These are phyloP conservation scores for Limnephilus rhombicus DNA, from an alignment of 2,888 invertebrate species.

Conservation along the genomic window DNA sequence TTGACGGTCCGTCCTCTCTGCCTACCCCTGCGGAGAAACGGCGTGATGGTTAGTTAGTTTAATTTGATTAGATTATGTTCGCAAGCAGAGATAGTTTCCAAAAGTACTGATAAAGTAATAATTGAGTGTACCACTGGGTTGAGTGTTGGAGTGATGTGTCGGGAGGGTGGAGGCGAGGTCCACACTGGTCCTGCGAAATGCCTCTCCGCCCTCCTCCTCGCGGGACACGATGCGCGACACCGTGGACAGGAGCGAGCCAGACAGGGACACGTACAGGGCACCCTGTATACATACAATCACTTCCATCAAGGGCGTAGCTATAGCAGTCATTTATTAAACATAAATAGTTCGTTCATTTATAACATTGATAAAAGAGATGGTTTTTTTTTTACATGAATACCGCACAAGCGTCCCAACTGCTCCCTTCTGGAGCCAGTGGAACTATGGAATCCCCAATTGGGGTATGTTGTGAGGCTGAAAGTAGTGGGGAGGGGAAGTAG, in stretches of 20 bases:
- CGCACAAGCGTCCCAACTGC: no score
- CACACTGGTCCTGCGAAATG: background rate
- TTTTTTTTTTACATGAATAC: no score
- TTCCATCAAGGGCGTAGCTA: background rate
- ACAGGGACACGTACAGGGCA: slow-evolving; percentile 44
- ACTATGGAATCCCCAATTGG: no score
- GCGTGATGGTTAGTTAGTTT: no score
- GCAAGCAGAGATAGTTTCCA: background rate
- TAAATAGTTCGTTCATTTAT: no score
- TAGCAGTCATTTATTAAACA: no score
- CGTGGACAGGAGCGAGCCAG: slow-evolving; percentile 53
- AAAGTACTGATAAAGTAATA: background rate
- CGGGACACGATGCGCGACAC: slow-evolving; percentile 57
- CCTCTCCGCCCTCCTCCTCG: slow-evolving; percentile 40
- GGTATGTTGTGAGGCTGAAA: no score
- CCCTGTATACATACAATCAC: background rate
- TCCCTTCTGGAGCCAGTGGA: no score
- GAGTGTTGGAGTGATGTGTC: background rate
- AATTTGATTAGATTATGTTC: background rate
- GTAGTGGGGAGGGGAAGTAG: no score
- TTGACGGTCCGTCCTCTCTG: no score
- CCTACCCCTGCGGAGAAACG: no score
- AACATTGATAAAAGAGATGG: no score
- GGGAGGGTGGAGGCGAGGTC: background rate
- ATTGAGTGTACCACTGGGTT: background rate